Base-by-base conservation (phyloP, 2,888 invertebrate genomes). In the Trichacis sp. region DNA sequence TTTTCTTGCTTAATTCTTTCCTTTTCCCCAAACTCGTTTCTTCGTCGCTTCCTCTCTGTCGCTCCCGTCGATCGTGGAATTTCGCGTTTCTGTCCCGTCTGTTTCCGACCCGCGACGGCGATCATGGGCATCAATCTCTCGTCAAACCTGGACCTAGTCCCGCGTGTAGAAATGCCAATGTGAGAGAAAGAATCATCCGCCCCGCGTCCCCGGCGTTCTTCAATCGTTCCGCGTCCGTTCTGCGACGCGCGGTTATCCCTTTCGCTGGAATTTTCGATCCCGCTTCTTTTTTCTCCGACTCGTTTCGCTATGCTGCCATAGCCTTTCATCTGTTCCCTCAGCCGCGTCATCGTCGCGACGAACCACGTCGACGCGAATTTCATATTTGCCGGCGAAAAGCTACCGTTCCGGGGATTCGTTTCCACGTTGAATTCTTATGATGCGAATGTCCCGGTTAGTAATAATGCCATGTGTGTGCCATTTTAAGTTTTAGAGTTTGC, bases 61-160 rank as follows among this genome's bases (percentile, higher is more conserved):
- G 12, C 1, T 3, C 19, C 3, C n/a, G 3, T 17, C 11, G 2
- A 9, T 8, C 11, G 18, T 2, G 12, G 24, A 24, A 14, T 5
- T 14, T 46, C 8, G 24, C 14, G 29, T 56, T 49, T 52, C 53
- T 38, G 33, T 48, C 33, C 18, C 15, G 6, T 19, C 38, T 24
- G 30, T 38, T 54, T 55, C 49, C 33, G 51, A 54, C 58, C 61
- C 64, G 57, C 56, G 64, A 43, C 38, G 40, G 19, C 40, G 65
- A 49, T 54, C 61, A 36, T 68, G 74, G 71, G 77, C 83, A 83
- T 83, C 83, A 83, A 83, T 83, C 83, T 83, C 82, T 83, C 83
- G 81, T 83, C 83, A 83, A 83, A 83, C 76, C 77, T 77, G 71
- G 71, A 73, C 70, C 77, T 81, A 81, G 79, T 78, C 75, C 72